A percentile compares a stretch with the other conserved stretches of the same genome.
These are phyloP conservation scores for Pseudomyrmex dendroicus DNA, from an alignment of 1,140 invertebrate genomes.

Conservation along the genomic window DNA sequence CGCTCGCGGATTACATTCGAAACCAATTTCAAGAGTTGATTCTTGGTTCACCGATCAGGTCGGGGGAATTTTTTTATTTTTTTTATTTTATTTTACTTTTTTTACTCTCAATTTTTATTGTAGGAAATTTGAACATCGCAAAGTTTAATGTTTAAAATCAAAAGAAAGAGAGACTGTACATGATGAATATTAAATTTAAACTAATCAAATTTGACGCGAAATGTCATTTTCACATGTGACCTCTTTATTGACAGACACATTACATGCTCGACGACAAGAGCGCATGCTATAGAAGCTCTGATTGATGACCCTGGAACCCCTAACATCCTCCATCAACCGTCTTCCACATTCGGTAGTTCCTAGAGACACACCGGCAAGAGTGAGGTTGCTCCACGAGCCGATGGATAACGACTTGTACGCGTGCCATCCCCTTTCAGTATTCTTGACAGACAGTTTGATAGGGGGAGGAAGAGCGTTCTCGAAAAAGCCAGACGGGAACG, in stretches of 20 bases:
- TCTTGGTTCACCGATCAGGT: neutral
- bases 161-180: neutral
- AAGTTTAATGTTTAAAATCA: neutral
- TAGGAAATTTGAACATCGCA: no score
- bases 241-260: neutral
- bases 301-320: slow-evolving; percentile 75
- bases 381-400: slow-evolving; percentile 53
- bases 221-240: slow-evolving; percentile 11
- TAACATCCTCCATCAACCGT: slow-evolving; percentile 29
- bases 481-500: slow-evolving; percentile 36
- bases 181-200: slow-evolving; percentile 1
- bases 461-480: slow-evolving; percentile 20
- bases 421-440: slow-evolving; percentile 74
- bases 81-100: no score
- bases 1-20: neutral
- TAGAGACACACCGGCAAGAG: slow-evolving; percentile 32
- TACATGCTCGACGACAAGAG: slow-evolving; percentile 40
- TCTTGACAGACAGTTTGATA: slow-evolving; percentile 53
- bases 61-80: no score
- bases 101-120: no score
- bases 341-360: slow-evolving; percentile 41
- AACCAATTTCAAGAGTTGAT: neutral
- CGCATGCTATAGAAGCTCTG: slow-evolving; percentile 61
- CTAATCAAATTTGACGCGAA: neutral
- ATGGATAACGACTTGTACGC: slow-evolving; percentile 78